Evolutionary conservation across 1,140 invertebrate genomes (phyloP).

Genomic region (Chironomus striatipennis): DNA sequence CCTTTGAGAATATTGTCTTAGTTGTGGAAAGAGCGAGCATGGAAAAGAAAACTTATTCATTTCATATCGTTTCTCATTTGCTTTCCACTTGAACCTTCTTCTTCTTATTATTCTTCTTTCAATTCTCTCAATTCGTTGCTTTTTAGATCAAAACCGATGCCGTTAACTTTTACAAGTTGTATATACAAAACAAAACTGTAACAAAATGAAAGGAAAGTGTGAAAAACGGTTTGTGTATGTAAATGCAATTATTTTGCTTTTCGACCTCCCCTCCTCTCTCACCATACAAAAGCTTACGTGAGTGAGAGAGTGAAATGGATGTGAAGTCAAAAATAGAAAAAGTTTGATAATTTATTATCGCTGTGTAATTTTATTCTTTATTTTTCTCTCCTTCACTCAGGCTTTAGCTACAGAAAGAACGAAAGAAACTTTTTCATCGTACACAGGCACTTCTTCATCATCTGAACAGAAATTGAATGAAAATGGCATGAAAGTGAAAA

Average conservation of each 20-base stretch:
- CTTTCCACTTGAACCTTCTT: not conserved
- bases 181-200: not conserved
- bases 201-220: not conserved
- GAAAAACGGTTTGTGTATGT: not conserved
- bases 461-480: not conserved
- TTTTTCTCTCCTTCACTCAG: not conserved
- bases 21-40: no score
- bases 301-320: not conserved
- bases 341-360: conserved; percentile 3
- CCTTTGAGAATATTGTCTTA: conserved; percentile 1
- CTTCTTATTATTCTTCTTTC: not conserved
- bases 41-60: no score
- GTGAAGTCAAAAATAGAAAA: conserved; percentile 11
- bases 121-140: no score
- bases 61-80: not conserved
- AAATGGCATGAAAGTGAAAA: not conserved
- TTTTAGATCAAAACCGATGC: no score
- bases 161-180: not conserved
- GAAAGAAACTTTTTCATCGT: not conserved
- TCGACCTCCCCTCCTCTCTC: no score
- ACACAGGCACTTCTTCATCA: not conserved
- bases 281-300: not conserved
- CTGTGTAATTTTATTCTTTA: not conserved
- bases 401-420: not conserved
- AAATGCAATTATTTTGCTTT: conserved; percentile 6